Conservation (phyloP, 2,797 vertebrate genomes). For the Enteromius anoplus region DNA sequence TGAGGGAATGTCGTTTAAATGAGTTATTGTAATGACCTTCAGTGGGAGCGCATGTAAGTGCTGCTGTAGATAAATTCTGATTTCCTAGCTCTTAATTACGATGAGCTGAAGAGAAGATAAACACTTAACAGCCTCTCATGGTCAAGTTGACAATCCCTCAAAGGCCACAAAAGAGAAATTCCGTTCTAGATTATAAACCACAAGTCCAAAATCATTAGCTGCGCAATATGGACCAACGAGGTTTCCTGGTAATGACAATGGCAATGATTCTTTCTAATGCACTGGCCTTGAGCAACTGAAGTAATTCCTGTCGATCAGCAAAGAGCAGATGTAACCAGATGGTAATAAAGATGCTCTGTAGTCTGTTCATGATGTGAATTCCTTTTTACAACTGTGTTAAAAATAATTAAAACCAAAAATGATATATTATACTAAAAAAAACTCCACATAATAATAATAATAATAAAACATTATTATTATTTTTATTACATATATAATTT, state of each 20-base stretch:
- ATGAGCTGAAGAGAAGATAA: neutral
- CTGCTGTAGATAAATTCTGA: neutral
- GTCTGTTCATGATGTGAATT: neutral
- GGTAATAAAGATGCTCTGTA: neutral
- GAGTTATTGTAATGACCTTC: constrained; percentile 32
- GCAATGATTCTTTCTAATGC: constrained; percentile 8
- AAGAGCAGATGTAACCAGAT: neutral
- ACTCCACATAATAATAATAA: neutral
- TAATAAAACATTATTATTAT: neutral
- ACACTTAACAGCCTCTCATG: constrained; percentile 26
- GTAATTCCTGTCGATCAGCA: constrained; percentile 20
- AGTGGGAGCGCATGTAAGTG: neutral
- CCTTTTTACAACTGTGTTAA: neutral
- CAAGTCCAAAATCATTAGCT: neutral
- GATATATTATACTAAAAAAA: neutral
- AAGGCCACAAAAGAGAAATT: constrained; percentile 38
- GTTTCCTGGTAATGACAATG: constrained; percentile 21
- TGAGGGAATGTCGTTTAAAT: constrained; percentile 16
- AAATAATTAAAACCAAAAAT: too few relatives aligned
- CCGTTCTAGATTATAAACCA: constrained; percentile 31
- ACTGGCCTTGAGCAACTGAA: neutral
- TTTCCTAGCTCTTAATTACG: constrained; percentile 18
- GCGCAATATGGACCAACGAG: neutral
- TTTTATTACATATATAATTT: neutral
- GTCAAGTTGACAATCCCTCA: constrained; percentile 40